Evolutionary conservation across 2,113 vertebrate genomes (phyloP).

Genomic region (Pseudopipra pipra): DNA sequence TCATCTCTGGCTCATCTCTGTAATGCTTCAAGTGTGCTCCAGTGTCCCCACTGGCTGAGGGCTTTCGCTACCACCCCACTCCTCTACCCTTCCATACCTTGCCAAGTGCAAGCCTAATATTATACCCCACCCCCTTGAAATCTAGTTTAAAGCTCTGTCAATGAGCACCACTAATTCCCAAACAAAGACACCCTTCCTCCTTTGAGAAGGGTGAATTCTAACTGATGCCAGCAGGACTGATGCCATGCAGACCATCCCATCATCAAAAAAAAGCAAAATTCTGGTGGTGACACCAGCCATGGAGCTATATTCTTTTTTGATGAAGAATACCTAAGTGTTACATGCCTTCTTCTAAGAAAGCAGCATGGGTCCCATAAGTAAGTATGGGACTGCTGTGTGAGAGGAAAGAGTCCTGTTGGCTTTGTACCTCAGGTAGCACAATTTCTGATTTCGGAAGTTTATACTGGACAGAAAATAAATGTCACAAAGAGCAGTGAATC

Average conservation of each 20-base stretch:
- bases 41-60: neutral
- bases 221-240: neutral
- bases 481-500: neutral
- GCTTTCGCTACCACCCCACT: neutral
- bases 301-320: neutral
- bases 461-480: neutral
- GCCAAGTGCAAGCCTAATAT: neutral
- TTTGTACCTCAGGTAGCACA: neutral
- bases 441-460: neutral
- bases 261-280: neutral
- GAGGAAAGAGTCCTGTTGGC: neutral
- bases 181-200: neutral
- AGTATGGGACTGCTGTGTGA: neutral
- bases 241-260: neutral
- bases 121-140: neutral
- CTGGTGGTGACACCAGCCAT: neutral
- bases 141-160: neutral
- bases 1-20: neutral
- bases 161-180: neutral
- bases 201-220: neutral
- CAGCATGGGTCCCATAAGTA: neutral
- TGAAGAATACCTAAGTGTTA: neutral
- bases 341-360: neutral
- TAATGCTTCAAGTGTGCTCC: neutral
- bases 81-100: neutral